Evolutionary conservation across 2,888 invertebrate genomes (phyloP).

Genomic region (Eumerus sabulonum): DNA sequence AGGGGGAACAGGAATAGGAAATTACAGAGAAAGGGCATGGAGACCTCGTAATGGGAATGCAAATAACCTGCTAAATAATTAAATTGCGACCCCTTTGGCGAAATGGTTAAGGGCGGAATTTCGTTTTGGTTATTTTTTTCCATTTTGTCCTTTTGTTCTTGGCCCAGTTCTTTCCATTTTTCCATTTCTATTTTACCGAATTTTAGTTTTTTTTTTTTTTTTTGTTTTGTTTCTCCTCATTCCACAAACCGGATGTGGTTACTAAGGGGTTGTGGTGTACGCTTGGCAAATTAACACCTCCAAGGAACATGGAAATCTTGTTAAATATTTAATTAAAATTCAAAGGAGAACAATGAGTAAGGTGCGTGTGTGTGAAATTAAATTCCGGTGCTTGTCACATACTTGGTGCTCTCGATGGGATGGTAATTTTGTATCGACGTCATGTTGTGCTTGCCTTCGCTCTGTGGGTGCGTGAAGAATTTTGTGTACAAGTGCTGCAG

Average conservation of each 20-base stretch:
- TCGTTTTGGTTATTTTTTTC: constrained; percentile 34
- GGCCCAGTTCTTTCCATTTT: not conserved
- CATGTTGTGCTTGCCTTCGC: constrained; percentile 5
- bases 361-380: constrained; percentile 40
- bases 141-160: constrained; percentile 2
- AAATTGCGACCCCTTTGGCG: constrained; percentile 65
- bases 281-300: constrained; percentile 54
- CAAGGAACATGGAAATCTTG: constrained; percentile 51
- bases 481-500: no score
- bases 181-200: not conserved
- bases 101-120: constrained; percentile 50
- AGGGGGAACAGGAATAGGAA: constrained; percentile 26
- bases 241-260: not conserved
- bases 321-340: constrained; percentile 58
- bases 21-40: constrained; percentile 47
- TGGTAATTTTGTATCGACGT: constrained; percentile 1
- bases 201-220: not conserved
- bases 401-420: constrained; percentile 17
- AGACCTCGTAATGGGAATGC: constrained; percentile 56
- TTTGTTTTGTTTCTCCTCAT: not conserved
- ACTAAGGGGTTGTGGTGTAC: constrained; percentile 23
- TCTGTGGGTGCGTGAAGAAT: not conserved
- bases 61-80: constrained; percentile 67
- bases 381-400: constrained; percentile 41
- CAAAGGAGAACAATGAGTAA: constrained; percentile 39